Base-by-base conservation (phyloP, 64 coral and sea anemone species). In the Dendronephthya gigantea region DNA sequence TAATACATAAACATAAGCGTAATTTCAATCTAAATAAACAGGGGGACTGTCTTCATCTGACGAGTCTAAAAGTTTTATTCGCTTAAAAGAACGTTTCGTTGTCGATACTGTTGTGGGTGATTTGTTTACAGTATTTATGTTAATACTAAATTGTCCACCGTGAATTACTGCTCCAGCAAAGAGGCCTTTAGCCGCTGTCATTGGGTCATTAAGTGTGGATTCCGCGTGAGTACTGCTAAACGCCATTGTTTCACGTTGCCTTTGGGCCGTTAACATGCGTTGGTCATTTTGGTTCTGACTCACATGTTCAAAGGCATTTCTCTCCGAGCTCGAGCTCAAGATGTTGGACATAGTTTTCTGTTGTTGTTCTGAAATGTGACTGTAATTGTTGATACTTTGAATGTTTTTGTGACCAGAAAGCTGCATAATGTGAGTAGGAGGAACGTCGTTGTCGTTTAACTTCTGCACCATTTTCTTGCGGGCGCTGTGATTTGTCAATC, bases 401-500 rank as follows among this genome's bases (percentile, higher is more conserved):
- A 66, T 66, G 29, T 66, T 66, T 66, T 30, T 86, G 52, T 89
- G 83, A 50, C 89, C 84, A 28, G 83, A 82, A 27, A 91, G 49
- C 59, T 86, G 84, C 90, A 91, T 91, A 2, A 91, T 87, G 27
- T 90, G 83, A 23, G 87, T 88, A 39, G 91, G 68, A 40, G 75
- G 87, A 85, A 86, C 51, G 23, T 30, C 84, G 48, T 84, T 14
- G 48, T 90, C 88, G 68, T 90, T 84, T 74, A 90, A 81, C n/a
- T 55, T 87, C 56, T 92, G 83, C 27, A 89, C 83, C 84, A 86
- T 55, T 47, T 19, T 45, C 41, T 86, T 90, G 62, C 91, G 83
- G n/a, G 56, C 92, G 39, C 88, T 93, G 85, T 93, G 92, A 35
- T 90, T 93, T 82, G 50, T 47, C 7, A 93, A 34, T 19, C 40